Percentiles rank a stretch among this genome's conserved stretches.
phyloP scores from a whole-genome alignment of 2,888 invertebrate genomes.

The Scaptomyza polygonia region DNA sequence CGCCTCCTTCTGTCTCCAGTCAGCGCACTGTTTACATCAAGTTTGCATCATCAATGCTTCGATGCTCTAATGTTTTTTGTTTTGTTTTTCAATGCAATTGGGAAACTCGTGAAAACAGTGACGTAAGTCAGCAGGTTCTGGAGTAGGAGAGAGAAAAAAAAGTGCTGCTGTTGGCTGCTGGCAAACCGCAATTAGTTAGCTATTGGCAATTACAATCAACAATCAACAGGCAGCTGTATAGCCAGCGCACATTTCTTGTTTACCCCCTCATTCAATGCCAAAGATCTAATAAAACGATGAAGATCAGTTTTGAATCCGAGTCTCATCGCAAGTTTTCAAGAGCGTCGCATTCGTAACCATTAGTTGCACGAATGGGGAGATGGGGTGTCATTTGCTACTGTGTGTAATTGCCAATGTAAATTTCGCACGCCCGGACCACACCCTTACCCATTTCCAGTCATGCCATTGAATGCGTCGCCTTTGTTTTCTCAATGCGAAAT shows the following conservation, averaged over 20 bases:
- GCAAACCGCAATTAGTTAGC: slow-evolving; percentile 65
- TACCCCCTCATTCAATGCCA: slow-evolving; percentile 39
- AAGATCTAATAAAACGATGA: slow-evolving; percentile 3
- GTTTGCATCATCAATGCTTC: slow-evolving; percentile 15
- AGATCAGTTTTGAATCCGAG: not conserved
- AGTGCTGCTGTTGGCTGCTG: slow-evolving; percentile 20
- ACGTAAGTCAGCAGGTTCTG: slow-evolving; percentile 36
- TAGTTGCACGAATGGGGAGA: slow-evolving; percentile 20
- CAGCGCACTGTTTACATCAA: slow-evolving; percentile 35
- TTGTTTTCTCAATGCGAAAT: slow-evolving; percentile 74
- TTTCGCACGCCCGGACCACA: slow-evolving; percentile 39
- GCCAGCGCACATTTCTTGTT: too few relatives aligned
- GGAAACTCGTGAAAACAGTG: slow-evolving; percentile 58
- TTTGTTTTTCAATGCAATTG: slow-evolving; percentile 46
- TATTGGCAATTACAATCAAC: slow-evolving; percentile 49
- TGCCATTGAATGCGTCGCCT: slow-evolving; percentile 74
- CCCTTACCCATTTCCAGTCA: slow-evolving; percentile 14
- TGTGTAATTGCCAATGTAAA: slow-evolving; percentile 62
- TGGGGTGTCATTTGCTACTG: slow-evolving; percentile 12
- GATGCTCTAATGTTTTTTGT: not conserved
- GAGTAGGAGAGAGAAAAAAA: slow-evolving; percentile 17
- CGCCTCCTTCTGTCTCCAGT: slow-evolving; percentile 24
- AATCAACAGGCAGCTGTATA: slow-evolving; percentile 23
- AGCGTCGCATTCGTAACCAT: slow-evolving; percentile 37
- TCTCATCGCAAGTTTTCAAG: slow-evolving; percentile 27